Percentiles rank a stretch among this genome's conserved stretches.
Evolutionary conservation across 2,113 vertebrate genomes (phyloP).

Genomic region (Barnardius zonarius): DNA sequence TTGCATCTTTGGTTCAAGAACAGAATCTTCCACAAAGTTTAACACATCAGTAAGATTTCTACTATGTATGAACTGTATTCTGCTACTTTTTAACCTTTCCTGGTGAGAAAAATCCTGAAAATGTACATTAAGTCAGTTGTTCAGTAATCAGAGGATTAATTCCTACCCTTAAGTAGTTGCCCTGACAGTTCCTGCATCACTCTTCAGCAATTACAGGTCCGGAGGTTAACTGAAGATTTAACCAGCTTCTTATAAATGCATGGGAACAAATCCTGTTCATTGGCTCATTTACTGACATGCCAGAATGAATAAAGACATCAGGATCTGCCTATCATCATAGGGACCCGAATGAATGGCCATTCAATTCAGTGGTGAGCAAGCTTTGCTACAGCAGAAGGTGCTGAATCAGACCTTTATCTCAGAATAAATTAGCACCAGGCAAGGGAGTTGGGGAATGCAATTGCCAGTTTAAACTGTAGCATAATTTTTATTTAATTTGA

Average conservation of each 20-base stretch:
- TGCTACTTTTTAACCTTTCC: constrained; percentile 56
- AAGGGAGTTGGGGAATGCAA: background rate
- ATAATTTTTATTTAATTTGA: background rate
- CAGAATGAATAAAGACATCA: background rate
- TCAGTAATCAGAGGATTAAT: background rate
- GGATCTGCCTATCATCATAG: background rate
- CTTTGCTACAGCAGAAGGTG: background rate
- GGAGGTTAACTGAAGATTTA: constrained; percentile 20
- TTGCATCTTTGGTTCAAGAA: background rate
- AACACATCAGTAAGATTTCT: background rate
- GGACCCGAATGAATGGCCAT: background rate
- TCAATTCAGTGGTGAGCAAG: background rate
- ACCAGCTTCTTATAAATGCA: background rate
- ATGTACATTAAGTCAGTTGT: background rate
- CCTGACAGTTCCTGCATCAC: background rate
- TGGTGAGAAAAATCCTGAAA: background rate
- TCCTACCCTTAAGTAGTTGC: background rate
- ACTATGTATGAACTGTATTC: constrained; percentile 11
- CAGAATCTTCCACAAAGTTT: constrained; percentile 28
- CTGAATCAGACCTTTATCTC: background rate
- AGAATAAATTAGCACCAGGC: background rate
- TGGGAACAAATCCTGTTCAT: background rate
- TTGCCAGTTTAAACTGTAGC: background rate
- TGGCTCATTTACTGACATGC: background rate
- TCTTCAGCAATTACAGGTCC: background rate